These are phyloP conservation scores for Drosophila longiperda DNA, from an alignment of 2,888 invertebrate genomes.

Conservation along the genomic window DNA sequence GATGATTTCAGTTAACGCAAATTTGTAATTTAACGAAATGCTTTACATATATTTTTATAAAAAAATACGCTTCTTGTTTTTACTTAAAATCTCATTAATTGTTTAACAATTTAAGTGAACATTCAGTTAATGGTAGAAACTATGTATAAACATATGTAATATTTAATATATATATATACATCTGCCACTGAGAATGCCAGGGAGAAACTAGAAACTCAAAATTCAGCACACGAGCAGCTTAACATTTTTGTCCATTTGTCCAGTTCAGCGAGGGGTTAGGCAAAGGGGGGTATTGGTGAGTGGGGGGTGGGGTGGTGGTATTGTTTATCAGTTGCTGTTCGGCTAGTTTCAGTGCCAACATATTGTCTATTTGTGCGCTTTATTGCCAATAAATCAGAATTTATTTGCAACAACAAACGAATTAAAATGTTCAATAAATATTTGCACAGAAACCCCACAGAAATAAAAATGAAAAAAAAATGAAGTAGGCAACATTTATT, in stretches of 20 bases:
- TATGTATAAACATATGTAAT: neutral
- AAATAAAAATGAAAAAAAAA: slow-evolving; percentile 3
- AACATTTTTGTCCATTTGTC: slow-evolving; percentile 53
- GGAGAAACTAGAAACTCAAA: slow-evolving; percentile 43
- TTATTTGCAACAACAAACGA: slow-evolving; percentile 85
- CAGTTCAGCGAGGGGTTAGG: slow-evolving; percentile 21
- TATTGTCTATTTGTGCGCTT: slow-evolving; percentile 79
- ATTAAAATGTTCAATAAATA: slow-evolving; percentile 85
- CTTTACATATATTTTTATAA: neutral
- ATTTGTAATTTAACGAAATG: neutral
- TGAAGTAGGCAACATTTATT: slow-evolving; percentile 66
- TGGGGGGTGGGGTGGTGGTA: neutral
- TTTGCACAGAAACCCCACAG: slow-evolving; percentile 71
- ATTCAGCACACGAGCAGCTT: slow-evolving; percentile 68
- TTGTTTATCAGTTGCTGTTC: slow-evolving; percentile 43
- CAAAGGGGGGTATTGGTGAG: neutral
- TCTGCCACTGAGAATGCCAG: neutral
- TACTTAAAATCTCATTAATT: neutral
- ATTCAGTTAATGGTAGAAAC: neutral
- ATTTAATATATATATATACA: neutral
- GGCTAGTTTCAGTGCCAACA: slow-evolving; percentile 62
- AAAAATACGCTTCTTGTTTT: neutral
- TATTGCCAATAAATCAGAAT: slow-evolving; percentile 85
- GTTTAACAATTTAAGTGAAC: slow-evolving; percentile 8
- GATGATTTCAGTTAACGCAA: neutral